Base-by-base conservation (phyloP, 2,113 vertebrate species). In the Noctilio leporinus region DNA sequence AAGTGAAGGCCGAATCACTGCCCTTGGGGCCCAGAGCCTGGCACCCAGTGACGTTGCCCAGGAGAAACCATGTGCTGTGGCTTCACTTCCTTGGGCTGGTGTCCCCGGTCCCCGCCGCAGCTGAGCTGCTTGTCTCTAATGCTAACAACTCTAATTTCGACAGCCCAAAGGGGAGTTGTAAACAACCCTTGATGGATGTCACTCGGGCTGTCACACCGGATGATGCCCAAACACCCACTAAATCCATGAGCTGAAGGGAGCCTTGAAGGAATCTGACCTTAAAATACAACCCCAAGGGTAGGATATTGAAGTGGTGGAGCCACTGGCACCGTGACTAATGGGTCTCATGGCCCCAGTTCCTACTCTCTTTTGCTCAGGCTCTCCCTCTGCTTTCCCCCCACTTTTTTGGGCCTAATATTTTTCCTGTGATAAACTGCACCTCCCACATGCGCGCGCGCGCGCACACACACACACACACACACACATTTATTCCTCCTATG, bases 131-230 rank as follows among this genome's bases (percentile, higher is more conserved):
- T 28, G 35, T 75, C 84, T 65, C 78, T 64, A 67, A 67, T 6
- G 33, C 49, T 77, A 94, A 95, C 96, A 92, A 38, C 67, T 95
- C 80, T 49, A 30, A 95, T 97, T 86, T 73, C 55, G 72, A 95
- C 96, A 94, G 35, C 57, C 64, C 72, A 26, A 47, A 78, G 67
- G 76, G 65, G 55, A 47, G 28, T 70, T 75, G 64, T 76, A 70
- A 86, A 85, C 90, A 62, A 20, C 12, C 19, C 69, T 40, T 64
- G 84, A 93, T 49, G 85, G 72, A 59, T 93, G 77, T 91, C 97
- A 86, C 72, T 94, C 82, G 40, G 20, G 57, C 72, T 94, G 86
- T 85, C 65, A 77, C 82, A 35, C n/a, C 91, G n/a, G 53, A 72
- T 30, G 59, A 45, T 86, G 87, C 81, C 69, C 80, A 75, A 57